Evolutionary conservation across 2,797 vertebrate species (phyloP).

Genomic region (Sebastes nivosus): DNA sequence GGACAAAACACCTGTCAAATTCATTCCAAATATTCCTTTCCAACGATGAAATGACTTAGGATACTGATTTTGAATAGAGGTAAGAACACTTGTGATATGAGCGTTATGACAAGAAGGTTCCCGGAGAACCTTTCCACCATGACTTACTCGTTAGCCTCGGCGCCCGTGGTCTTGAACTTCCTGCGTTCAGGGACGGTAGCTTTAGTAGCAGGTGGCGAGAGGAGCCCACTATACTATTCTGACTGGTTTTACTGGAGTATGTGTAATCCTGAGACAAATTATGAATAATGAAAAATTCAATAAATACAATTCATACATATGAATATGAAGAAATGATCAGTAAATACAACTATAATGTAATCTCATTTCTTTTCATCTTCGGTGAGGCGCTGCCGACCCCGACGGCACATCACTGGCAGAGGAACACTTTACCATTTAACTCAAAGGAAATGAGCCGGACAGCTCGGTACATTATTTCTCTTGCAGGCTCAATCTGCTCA

Average conservation of each 20-base stretch:
- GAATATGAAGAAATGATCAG: neutral
- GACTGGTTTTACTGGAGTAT: neutral
- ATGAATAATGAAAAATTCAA: neutral
- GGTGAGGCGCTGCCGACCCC: neutral
- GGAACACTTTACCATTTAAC: slow-evolving; percentile 50
- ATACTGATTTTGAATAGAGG: too few relatives aligned
- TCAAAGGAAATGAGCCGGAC: slow-evolving; percentile 66
- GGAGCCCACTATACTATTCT: too few relatives aligned
- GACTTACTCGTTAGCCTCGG: too few relatives aligned
- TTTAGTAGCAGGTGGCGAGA: too few relatives aligned
- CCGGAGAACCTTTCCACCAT: too few relatives aligned
- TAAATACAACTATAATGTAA: neutral
- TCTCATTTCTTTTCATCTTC: neutral
- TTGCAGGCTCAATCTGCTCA: slow-evolving; percentile 47
- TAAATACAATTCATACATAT: neutral
- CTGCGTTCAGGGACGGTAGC: too few relatives aligned
- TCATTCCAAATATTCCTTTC: neutral
- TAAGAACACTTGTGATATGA: too few relatives aligned
- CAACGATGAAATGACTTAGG: neutral
- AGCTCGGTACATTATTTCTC: slow-evolving; percentile 48
- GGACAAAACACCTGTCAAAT: neutral
- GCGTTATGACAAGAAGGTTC: too few relatives aligned
- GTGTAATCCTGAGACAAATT: neutral
- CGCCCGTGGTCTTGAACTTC: too few relatives aligned
- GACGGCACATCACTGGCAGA: neutral